Conservation (phyloP, 1,140 invertebrate genomes). For the Diuraphis noxia region DNA sequence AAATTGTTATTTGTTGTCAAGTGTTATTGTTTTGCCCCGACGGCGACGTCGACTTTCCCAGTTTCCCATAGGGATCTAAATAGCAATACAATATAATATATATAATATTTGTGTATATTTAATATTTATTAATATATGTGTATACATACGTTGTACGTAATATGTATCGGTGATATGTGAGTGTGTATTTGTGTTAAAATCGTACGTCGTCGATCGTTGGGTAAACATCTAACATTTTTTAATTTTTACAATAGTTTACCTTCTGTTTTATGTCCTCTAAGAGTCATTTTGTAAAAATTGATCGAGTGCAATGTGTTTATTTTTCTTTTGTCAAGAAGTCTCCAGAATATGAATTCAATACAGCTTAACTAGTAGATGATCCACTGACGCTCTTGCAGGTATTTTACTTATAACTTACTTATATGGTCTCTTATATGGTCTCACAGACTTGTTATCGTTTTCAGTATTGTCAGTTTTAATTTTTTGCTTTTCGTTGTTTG, state of each 20-base stretch:
- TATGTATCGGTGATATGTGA: not conserved
- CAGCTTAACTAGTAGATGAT: not conserved
- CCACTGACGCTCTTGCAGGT: not conserved
- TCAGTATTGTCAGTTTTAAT: not conserved
- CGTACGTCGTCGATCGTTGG: not conserved
- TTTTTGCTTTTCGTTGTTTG: not conserved
- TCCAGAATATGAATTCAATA: not conserved
- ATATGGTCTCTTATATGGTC: too few relatives aligned
- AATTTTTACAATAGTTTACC: not conserved
- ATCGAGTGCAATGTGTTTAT: not conserved
- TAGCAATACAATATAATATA: not conserved
- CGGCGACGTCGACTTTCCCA: not conserved
- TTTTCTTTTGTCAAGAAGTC: not conserved
- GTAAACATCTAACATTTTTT: not conserved
- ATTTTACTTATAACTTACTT: not conserved
- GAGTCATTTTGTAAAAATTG: not conserved
- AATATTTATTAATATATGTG: not conserved
- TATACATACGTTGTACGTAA: not conserved
- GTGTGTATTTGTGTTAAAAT: not conserved
- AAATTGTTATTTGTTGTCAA: slow-evolving; percentile 12
- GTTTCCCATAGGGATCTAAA: not conserved
- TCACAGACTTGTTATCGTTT: not conserved
- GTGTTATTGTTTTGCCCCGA: slow-evolving; percentile 13
- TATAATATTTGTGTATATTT: not conserved
- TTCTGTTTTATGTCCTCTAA: not conserved